Evolutionary conservation across 2,797 vertebrate genomes (phyloP), one percentile per base, ranked within the genome.

Genomic region (Knipowitschia caucasica): DNA sequence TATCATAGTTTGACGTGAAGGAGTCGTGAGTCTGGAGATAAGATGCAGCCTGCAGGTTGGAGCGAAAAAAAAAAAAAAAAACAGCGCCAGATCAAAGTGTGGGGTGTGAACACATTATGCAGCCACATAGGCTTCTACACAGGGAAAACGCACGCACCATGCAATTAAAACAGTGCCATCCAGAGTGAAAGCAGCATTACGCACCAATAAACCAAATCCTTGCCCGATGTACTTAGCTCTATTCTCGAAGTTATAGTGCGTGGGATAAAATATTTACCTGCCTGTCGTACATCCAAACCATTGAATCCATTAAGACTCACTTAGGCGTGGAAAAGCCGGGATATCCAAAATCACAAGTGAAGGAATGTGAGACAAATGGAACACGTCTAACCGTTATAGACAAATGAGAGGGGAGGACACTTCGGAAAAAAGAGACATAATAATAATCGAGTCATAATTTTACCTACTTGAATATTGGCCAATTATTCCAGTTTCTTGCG

Each of bases 71-170:
- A n/a, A n/a, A n/a, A n/a, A n/a, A 55, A 49, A 68, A 30, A 53
- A 67, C 46, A 53, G 50, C 12, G 31, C 12, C 36, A 75, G 61
- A 86, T 86, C 73, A 82, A 77, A 83, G 76, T 74, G 40, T 35
- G 6, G 65, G 66, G 59, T 71, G 71, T 66, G 12, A 18, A 75
- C 59, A 72, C 65, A 67, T 72, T 69, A 77, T 71, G 57, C 67
- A 73, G 71, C 67, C 63, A 59, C 43, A 56, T 43, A 46, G 59
- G 67, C 71, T 72, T 44, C 49, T 40, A 59, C 25, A 11, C 62
- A 62, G 63, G 68, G 44, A 35, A 50, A 56, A 61, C 54, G 60
- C 53, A 43, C 50, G 64, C 70, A 65, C 45, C 59, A 67, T 54
- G n/a, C n/a, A 71, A 79, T 79, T 68, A 78, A 77, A 47, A 73